Conservation (phyloP, 2,113 vertebrate genomes). For the Austrofundulus limnaeus region DNA sequence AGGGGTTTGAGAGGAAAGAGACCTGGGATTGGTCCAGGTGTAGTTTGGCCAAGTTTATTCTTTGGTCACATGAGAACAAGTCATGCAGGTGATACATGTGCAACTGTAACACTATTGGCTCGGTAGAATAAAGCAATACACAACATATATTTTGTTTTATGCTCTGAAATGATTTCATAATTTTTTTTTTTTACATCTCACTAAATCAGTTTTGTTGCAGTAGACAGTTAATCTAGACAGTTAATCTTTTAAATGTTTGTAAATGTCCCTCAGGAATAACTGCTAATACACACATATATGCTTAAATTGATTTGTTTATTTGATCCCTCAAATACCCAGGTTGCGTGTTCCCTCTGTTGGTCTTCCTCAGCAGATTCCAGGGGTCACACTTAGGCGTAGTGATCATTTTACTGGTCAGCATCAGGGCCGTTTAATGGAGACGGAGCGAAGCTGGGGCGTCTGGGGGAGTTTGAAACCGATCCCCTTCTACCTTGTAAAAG, state of each 20-base stretch:
- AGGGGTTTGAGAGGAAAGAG: background rate
- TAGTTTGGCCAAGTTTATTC: background rate
- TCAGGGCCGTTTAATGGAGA: slow-evolving; percentile 44
- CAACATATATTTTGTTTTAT: no score
- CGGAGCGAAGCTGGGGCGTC: slow-evolving; percentile 56
- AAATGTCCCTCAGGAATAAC: background rate
- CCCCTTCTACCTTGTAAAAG: slow-evolving; percentile 66
- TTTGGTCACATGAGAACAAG: background rate
- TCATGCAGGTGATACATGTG: no score
- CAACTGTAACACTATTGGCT: no score
- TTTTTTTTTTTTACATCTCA: background rate
- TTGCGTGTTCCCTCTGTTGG: slow-evolving; percentile 2
- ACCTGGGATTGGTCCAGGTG: no score
- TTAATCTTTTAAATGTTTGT: background rate
- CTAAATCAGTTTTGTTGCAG: background rate
- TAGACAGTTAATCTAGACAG: no score
- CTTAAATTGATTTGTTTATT: background rate
- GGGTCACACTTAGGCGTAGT: slow-evolving; percentile 38
- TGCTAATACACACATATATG: background rate
- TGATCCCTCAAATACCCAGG: background rate
- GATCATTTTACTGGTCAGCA: slow-evolving; percentile 61
- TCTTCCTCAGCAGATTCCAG: slow-evolving; percentile 2
- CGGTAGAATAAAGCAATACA: no score
- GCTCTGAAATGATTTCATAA: no score
- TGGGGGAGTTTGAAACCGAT: slow-evolving; percentile 62